Base-by-base conservation (phyloP, 2,888 invertebrate species). In the Chymomyza amoena region DNA sequence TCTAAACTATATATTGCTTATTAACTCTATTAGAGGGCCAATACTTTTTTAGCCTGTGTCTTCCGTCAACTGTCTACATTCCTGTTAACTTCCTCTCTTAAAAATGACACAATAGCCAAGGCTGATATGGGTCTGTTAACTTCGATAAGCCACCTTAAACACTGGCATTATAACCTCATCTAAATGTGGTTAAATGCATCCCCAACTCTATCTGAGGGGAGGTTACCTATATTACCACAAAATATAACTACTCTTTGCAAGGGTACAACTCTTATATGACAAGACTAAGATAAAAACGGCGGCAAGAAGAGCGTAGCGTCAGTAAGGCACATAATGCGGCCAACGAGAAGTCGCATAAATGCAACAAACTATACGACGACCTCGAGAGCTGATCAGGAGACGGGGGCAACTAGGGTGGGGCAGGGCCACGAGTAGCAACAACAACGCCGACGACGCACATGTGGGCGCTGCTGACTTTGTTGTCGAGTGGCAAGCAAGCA, bases 311-410 rank as follows among this genome's bases (percentile, higher is more conserved):
- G 54, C 16, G 63, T 56, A 64, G 54, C 16, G 63, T 56, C 16
- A 59, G 6, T 13, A 59, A 69, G 68, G 63, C 73, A 67, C 65
- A 69, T 83, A 83, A 76, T 70, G 81, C 84, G 88, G 87, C 81
- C 84, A 84, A 54, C 68, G 70, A 73, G 84, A 84, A 84, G 84
- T 84, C 84, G 77, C 88, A 84, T 70, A 84, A 84, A 84, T 84
- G 84, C 84, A 72, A 73, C 68, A 62, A 61, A 66, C 15, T 25
- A 60, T 56, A 36, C 32, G 13, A 18, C 57, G 57, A 57, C 57
- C 57, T 32, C 57, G 57, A 28, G 54, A 61, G 32, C 60, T n/a
- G n/a, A 66, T 56, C 28, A 28, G 45, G 18, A 66, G 10, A 36
- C 50, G 51, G n/a, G 51, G 50, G 57, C 9, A 60, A 20, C 16